Evolutionary conservation across 2,797 vertebrate genomes (phyloP).

Genomic region (Moxostoma hubbsi): DNA sequence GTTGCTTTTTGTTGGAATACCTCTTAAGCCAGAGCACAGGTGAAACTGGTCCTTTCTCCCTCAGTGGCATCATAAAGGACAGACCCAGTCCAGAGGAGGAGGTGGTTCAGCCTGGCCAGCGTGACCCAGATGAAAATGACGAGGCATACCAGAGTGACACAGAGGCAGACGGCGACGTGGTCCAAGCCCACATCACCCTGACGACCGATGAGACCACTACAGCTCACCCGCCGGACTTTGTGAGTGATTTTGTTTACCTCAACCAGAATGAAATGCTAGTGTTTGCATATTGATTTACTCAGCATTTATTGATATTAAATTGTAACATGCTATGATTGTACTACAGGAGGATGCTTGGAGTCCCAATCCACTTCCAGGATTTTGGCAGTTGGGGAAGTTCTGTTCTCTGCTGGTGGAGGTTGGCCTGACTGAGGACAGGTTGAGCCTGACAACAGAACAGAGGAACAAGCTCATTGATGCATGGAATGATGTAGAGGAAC

Average conservation of each 20-base stretch:
- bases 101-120: slow-evolving; percentile 29
- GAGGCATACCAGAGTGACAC: slow-evolving; percentile 23
- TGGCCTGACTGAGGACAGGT: slow-evolving; percentile 9
- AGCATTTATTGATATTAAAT: neutral
- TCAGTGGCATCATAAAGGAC: neutral
- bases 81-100: slow-evolving; percentile 41
- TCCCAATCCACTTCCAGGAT: slow-evolving; percentile 22
- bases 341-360: slow-evolving; percentile 15
- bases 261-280: neutral
- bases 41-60: slow-evolving; percentile 4
- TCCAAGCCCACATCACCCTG: neutral
- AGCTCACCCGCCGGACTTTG: slow-evolving; percentile 12
- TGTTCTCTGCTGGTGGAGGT: slow-evolving; percentile 34
- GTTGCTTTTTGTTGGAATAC: slow-evolving; percentile 34
- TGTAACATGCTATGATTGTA: neutral
- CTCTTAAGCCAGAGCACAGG: slow-evolving; percentile 30
- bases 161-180: slow-evolving; percentile 52
- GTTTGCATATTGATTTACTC: neutral
- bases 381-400: slow-evolving; percentile 24
- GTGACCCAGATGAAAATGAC: slow-evolving; percentile 11
- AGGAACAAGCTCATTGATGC: slow-evolving; percentile 7
- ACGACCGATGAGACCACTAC: neutral
- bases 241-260: slow-evolving; percentile 18
- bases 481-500: slow-evolving; percentile 25
- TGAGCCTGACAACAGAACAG: slow-evolving; percentile 4